phyloP scores from a whole-genome alignment of 1,140 invertebrate genomes.

The Penaeus indicus region DNA sequence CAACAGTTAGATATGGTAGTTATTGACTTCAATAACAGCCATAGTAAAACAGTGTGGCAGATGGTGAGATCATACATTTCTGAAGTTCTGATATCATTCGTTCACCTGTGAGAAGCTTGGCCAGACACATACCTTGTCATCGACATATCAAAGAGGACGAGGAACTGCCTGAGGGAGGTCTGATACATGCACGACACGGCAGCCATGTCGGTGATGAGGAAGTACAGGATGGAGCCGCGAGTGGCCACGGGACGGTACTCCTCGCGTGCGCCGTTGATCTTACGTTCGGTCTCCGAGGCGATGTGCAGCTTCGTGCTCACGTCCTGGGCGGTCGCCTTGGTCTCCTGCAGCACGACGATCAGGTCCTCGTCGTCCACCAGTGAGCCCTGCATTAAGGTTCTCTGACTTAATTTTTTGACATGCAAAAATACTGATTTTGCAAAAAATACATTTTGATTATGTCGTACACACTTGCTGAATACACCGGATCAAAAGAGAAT shows the following conservation, averaged over 20 bases:
- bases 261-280: slow-evolving; percentile 93
- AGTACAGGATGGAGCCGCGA: slow-evolving; percentile 94
- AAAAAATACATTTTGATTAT: too few relatives aligned
- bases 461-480: too few relatives aligned
- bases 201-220: slow-evolving; percentile 97
- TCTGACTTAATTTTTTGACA: too few relatives aligned
- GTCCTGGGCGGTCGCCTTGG: slow-evolving; percentile 93
- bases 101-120: too few relatives aligned
- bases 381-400: slow-evolving; percentile 77
- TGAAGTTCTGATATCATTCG: too few relatives aligned
- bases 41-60: too few relatives aligned
- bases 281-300: slow-evolving; percentile 91
- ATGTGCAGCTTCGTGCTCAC: slow-evolving; percentile 93
- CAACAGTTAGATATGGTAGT: too few relatives aligned
- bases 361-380: slow-evolving; percentile 96
- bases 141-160: slow-evolving; percentile 93
- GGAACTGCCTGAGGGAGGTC: slow-evolving; percentile 94
- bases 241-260: slow-evolving; percentile 95
- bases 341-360: slow-evolving; percentile 91
- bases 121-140: slow-evolving; percentile 79
- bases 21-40: too few relatives aligned
- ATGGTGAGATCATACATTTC: too few relatives aligned
- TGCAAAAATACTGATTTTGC: too few relatives aligned
- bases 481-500: too few relatives aligned
- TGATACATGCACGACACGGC: slow-evolving; percentile 98